phyloP scores from a whole-genome alignment of 92 coral and sea anemone genomes.

The Galaxea fascicularis region DNA sequence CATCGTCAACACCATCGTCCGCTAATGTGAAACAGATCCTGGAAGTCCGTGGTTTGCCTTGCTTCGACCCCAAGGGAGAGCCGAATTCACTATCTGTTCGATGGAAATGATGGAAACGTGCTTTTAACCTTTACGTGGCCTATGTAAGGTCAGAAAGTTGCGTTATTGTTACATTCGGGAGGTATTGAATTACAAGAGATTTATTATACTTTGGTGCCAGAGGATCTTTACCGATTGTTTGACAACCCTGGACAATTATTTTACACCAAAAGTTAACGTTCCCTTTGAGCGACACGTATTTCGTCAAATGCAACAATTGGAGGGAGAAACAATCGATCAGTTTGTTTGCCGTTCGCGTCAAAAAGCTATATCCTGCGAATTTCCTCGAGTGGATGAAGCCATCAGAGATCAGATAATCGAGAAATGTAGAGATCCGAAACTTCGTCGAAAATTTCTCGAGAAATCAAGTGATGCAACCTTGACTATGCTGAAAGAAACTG shows the following conservation, averaged over 20 bases:
- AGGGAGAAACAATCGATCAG: slow-evolving; percentile 62
- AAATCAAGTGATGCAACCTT: slow-evolving; percentile 36
- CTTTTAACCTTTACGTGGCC: slow-evolving; percentile 67
- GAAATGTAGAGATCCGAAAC: slow-evolving; percentile 41
- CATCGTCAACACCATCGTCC: background rate
- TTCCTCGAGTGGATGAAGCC: slow-evolving; percentile 36
- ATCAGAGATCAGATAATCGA: slow-evolving; percentile 59
- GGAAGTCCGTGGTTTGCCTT: slow-evolving; percentile 42
- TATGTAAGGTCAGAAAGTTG: slow-evolving; percentile 60
- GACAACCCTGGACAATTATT: slow-evolving; percentile 55
- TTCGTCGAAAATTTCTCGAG: slow-evolving; percentile 41
- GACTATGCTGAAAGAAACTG: slow-evolving; percentile 44
- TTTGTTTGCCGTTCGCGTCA: slow-evolving; percentile 59
- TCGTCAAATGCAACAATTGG: slow-evolving; percentile 58
- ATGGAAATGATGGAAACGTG: slow-evolving; percentile 55
- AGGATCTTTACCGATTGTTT: slow-evolving; percentile 58
- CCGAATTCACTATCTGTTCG: slow-evolving; percentile 54
- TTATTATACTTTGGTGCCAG: no score
- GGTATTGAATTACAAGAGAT: slow-evolving; percentile 59
- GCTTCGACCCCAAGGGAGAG: slow-evolving; percentile 67
- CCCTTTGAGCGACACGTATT: slow-evolving; percentile 64
- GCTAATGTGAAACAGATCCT: background rate
- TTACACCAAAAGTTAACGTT: slow-evolving; percentile 63
- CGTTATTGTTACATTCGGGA: slow-evolving; percentile 50
- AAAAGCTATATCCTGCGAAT: slow-evolving; percentile 57